phyloP scores from a whole-genome alignment of 2,797 vertebrate species.

The Clarias laeviceps region DNA sequence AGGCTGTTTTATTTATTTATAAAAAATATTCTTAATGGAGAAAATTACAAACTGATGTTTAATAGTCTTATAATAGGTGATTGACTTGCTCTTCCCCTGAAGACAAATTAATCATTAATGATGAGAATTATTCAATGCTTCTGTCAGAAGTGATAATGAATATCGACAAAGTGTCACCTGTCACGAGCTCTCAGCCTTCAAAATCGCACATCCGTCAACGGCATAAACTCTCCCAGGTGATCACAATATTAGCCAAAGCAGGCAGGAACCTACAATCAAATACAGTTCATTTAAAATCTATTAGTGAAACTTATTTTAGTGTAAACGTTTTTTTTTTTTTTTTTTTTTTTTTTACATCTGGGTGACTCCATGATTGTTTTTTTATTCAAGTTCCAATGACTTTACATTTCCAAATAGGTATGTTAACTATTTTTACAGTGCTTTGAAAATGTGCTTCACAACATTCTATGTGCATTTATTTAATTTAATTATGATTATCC shows the following conservation, averaged over 20 bases:
- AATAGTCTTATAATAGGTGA: neutral
- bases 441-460: neutral
- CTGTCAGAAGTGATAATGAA: conserved; percentile 39
- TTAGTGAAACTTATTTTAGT: neutral
- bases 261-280: neutral
- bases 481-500: no score
- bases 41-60: conserved; percentile 22
- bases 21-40: conserved; percentile 25
- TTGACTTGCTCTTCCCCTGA: conserved; percentile 26
- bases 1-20: neutral
- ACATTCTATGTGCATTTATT: no score
- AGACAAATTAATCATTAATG: conserved; percentile 53
- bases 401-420: neutral
- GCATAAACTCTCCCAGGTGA: conserved; percentile 34
- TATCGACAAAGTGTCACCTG: conserved; percentile 59
- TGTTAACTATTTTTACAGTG: neutral
- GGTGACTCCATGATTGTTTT: neutral
- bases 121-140: conserved; percentile 35
- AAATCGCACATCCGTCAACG: conserved; percentile 56
- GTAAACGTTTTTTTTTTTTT: neutral
- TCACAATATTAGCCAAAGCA: conserved; percentile 22
- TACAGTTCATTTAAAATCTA: neutral
- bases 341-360: neutral
- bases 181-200: conserved; percentile 49
- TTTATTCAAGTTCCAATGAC: neutral